A percentile compares a stretch with the other conserved stretches of the same genome.
Evolutionary conservation across 2,888 invertebrate species (phyloP).

Genomic region (Tenthredo livida): DNA sequence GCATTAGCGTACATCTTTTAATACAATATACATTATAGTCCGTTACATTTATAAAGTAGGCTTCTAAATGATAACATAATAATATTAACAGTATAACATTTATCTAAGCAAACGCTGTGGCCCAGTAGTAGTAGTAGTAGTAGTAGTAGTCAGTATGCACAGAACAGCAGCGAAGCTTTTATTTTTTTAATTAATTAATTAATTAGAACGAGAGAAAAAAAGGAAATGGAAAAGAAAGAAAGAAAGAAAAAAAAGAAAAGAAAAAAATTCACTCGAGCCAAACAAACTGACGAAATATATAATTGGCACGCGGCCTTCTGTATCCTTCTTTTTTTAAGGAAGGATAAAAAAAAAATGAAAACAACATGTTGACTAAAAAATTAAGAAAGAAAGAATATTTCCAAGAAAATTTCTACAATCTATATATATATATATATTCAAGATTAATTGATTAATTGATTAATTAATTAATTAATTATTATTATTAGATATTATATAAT

Average conservation of each 20-base stretch:
- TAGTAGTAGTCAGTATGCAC: constrained; percentile 2
- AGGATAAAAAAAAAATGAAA: neutral
- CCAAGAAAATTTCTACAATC: neutral
- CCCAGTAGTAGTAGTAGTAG: constrained; percentile 24
- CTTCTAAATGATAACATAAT: constrained; percentile 36
- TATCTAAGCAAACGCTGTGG: constrained; percentile 26
- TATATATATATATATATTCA: no score
- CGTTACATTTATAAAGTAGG: constrained; percentile 41
- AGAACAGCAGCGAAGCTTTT: constrained; percentile 18
- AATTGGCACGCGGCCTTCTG: neutral
- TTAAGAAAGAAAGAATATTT: neutral
- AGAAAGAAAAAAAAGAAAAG: neutral
- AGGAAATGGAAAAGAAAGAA: neutral
- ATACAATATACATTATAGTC: constrained; percentile 49
- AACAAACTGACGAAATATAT: constrained; percentile 28
- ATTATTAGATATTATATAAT: neutral
- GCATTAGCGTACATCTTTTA: constrained; percentile 38
- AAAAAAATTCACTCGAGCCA: constrained; percentile 39
- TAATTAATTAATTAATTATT: neutral
- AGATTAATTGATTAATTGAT: neutral
- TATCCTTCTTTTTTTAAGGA: neutral
- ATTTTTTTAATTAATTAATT: neutral
- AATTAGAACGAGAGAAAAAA: neutral
- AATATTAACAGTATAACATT: constrained; percentile 43
- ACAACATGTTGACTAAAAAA: neutral